These are phyloP conservation scores for Oryzias woworae DNA, from an alignment of 2,113 vertebrate species.

Conservation along the genomic window DNA sequence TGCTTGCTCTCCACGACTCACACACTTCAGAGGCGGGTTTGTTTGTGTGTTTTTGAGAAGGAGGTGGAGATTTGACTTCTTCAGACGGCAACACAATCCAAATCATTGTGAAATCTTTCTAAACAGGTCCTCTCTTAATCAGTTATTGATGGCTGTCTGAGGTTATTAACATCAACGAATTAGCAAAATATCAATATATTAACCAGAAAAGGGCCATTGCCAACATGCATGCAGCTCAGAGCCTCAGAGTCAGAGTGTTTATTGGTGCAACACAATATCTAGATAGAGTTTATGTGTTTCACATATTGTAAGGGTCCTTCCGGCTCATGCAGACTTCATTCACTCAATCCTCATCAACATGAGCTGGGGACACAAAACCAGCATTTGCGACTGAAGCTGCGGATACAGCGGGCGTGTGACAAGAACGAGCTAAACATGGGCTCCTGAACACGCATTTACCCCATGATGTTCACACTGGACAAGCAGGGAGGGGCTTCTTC, in stretches of 20 bases:
- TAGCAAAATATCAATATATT: constrained; percentile 52
- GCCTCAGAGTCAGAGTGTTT: neutral
- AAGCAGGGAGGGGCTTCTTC: no score
- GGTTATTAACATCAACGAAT: constrained; percentile 60
- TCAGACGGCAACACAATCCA: constrained; percentile 62
- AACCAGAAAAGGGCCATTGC: constrained; percentile 43
- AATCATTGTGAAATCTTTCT: constrained; percentile 60
- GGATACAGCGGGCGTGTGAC: neutral
- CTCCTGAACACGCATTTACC: no score
- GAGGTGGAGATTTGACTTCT: constrained; percentile 54
- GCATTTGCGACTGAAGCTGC: neutral
- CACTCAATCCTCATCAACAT: neutral
- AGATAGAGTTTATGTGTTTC: constrained; percentile 1
- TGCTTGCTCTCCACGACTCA: constrained; percentile 63
- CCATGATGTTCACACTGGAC: no score
- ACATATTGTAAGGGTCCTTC: neutral
- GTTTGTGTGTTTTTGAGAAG: constrained; percentile 61
- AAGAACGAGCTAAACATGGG: no score
- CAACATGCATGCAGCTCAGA: constrained; percentile 41
- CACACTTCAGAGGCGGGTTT: constrained; percentile 64
- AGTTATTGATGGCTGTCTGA: constrained; percentile 57
- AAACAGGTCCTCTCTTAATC: constrained; percentile 50
- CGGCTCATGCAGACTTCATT: neutral
- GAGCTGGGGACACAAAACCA: neutral
- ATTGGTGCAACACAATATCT: neutral